phyloP scores from a whole-genome alignment of 2,113 vertebrate species.

The Oryzias curvinotus region DNA sequence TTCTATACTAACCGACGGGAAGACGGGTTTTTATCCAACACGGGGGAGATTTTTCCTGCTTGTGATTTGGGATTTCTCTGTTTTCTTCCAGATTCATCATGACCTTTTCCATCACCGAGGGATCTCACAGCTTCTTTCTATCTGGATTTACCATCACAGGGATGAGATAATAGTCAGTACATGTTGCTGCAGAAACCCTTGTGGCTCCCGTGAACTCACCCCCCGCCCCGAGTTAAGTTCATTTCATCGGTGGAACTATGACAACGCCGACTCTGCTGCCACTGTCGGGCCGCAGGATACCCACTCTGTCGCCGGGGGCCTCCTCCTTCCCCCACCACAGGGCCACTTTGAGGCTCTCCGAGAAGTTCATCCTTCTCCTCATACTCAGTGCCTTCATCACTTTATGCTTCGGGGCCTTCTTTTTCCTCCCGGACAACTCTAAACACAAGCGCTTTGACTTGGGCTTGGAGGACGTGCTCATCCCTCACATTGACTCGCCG shows the following conservation, averaged over 20 bases:
- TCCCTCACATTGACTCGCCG: conserved; percentile 91
- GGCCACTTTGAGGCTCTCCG: conserved; percentile 93
- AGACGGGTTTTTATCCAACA: background rate
- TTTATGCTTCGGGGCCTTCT: conserved; percentile 97
- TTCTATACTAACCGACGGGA: too few relatives aligned
- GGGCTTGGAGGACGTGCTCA: conserved; percentile 95
- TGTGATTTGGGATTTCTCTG: background rate
- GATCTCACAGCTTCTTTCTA: conserved; percentile 29
- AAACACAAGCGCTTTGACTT: conserved; percentile 98
- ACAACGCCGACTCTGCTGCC: conserved; percentile 93
- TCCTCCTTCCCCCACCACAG: conserved; percentile 93
- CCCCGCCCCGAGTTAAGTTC: conserved; percentile 18
- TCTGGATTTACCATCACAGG: conserved; percentile 43
- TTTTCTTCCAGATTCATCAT: conserved; percentile 59
- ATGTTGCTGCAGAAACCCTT: conserved; percentile 61
- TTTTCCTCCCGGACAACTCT: conserved; percentile 97
- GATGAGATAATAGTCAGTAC: conserved; percentile 77
- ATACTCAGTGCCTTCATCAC: conserved; percentile 99
- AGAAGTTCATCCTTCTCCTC: conserved; percentile 99
- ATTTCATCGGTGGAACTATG: conserved; percentile 74
- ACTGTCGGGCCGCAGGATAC: conserved; percentile 93
- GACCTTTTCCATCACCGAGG: conserved; percentile 45
- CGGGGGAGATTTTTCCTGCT: background rate
- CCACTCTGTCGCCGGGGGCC: conserved; percentile 87
- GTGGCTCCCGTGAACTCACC: conserved; percentile 54